phyloP scores from a whole-genome alignment of 2,888 invertebrate genomes.

The Hirtodrosophila cameraria region DNA sequence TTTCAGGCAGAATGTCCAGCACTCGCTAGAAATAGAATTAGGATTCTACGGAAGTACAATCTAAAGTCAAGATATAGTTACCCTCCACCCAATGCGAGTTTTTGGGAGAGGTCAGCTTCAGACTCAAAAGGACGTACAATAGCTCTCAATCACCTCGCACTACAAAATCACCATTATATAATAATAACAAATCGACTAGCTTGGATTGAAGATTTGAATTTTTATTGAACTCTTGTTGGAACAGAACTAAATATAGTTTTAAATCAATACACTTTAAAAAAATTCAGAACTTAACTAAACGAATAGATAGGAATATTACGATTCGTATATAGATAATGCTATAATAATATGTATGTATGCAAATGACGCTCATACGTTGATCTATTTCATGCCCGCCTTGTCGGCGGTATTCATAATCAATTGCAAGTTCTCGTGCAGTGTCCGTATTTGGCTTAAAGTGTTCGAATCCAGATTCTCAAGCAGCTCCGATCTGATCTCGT shows the following conservation, averaged over 20 bases:
- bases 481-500: conserved; percentile 75
- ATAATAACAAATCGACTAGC: too few relatives aligned
- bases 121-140: too few relatives aligned
- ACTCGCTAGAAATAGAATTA: too few relatives aligned
- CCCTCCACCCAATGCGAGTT: too few relatives aligned
- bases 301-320: conserved; percentile 28
- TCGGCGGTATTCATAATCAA: conserved; percentile 81
- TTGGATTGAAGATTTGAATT: conserved; percentile 28
- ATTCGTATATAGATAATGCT: conserved; percentile 8
- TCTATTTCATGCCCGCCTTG: conserved; percentile 63
- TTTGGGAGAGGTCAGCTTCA: too few relatives aligned
- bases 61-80: too few relatives aligned
- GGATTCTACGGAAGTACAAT: too few relatives aligned
- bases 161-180: too few relatives aligned
- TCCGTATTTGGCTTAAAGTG: conserved; percentile 81
- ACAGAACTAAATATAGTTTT: conserved; percentile 22
- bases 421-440: conserved; percentile 82
- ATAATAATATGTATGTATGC: neutral
- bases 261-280: conserved; percentile 32
- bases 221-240: conserved; percentile 39
- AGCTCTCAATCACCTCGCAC: too few relatives aligned
- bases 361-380: too few relatives aligned
- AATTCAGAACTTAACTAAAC: conserved; percentile 25
- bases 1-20: too few relatives aligned
- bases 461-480: conserved; percentile 79